These are phyloP conservation scores for Sebastes umbrosus DNA, from an alignment of 2,797 vertebrate genomes.

Conservation along the genomic window DNA sequence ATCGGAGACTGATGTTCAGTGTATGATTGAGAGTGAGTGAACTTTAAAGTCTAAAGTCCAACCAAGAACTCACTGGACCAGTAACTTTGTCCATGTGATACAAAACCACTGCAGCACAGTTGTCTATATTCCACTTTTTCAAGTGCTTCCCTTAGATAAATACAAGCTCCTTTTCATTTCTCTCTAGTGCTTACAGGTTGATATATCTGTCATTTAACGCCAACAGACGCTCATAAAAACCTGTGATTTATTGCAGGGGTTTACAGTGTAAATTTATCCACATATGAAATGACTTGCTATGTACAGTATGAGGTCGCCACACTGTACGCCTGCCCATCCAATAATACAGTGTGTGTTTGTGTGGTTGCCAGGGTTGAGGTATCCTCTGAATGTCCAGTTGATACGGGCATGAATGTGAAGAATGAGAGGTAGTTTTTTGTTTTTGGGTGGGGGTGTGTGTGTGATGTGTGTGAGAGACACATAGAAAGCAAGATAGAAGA, in stretches of 20 bases:
- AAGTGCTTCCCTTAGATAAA: not conserved
- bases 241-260: slow-evolving; percentile 30
- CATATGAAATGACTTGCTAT: slow-evolving; percentile 15
- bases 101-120: not conserved
- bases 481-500: not conserved
- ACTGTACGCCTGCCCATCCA: slow-evolving; percentile 1
- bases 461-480: not conserved
- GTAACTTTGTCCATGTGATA: not conserved
- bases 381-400: slow-evolving; percentile 62
- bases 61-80: not conserved
- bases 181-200: not conserved
- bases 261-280: slow-evolving; percentile 22
- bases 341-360: slow-evolving; percentile 16
- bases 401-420: slow-evolving; percentile 51
- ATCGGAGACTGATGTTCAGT: not conserved
- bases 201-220: slow-evolving; percentile 25
- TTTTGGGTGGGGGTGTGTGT: slow-evolving; percentile 19
- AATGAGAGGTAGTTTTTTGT: slow-evolving; percentile 59
- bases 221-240: not conserved
- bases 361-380: slow-evolving; percentile 31
- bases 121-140: not conserved
- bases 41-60: not conserved
- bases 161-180: not conserved
- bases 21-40: not conserved
- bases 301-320: not conserved